Percentiles rank a stretch among this genome's conserved stretches.
phyloP scores from a whole-genome alignment of 2,888 invertebrate genomes.

The Apamea monoglypha region DNA sequence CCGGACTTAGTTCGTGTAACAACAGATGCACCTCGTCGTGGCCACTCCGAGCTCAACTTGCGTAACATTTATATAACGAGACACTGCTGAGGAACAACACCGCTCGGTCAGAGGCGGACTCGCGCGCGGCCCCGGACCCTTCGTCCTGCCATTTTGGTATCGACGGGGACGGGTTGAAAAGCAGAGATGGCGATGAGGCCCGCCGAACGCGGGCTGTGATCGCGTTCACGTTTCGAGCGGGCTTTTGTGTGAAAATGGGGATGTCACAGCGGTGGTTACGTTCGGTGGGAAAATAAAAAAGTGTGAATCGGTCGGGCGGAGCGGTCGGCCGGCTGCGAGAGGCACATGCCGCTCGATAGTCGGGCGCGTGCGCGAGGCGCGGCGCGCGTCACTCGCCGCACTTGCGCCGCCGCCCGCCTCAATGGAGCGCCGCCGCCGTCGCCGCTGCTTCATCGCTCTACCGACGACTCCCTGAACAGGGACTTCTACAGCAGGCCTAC shows the following conservation, averaged over 20 bases:
- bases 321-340: slow-evolving; percentile 85
- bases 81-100: slow-evolving; percentile 79
- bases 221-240: slow-evolving; percentile 60
- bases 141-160: slow-evolving; percentile 86
- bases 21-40: slow-evolving; percentile 80
- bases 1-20: slow-evolving; percentile 76
- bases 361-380: slow-evolving; percentile 86
- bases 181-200: slow-evolving; percentile 48
- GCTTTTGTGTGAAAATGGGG: slow-evolving; percentile 75
- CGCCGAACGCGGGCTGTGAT: slow-evolving; percentile 55
- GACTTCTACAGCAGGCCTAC: slow-evolving; percentile 33
- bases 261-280: slow-evolving; percentile 78
- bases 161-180: slow-evolving; percentile 70
- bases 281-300: slow-evolving; percentile 87
- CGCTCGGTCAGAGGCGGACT: slow-evolving; percentile 77
- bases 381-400: slow-evolving; percentile 83
- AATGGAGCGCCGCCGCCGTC: slow-evolving; percentile 63
- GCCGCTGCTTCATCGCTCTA: slow-evolving; percentile 50
- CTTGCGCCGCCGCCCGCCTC: slow-evolving; percentile 78
- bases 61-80: slow-evolving; percentile 89
- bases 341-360: slow-evolving; percentile 89
- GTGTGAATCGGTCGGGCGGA: slow-evolving; percentile 85
- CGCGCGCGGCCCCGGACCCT: slow-evolving; percentile 77
- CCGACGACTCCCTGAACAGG: slow-evolving; percentile 12
- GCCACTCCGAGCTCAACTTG: slow-evolving; percentile 84